A percentile compares a stretch with the other conserved stretches of the same genome.
These are phyloP conservation scores for Drosophila flavopinicola DNA, from an alignment of 2,888 invertebrate species.

Conservation along the genomic window DNA sequence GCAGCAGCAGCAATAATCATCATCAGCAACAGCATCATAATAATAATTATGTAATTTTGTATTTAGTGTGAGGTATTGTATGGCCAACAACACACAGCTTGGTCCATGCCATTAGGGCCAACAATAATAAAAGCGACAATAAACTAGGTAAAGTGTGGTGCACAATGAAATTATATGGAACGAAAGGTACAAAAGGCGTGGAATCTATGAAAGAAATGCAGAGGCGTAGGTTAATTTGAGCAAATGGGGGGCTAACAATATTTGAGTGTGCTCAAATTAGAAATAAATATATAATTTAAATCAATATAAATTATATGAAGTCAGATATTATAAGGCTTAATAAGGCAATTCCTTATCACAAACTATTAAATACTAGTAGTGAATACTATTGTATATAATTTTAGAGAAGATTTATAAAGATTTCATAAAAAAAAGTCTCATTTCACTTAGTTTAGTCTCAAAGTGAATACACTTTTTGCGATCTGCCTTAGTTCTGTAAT, in stretches of 20 bases:
- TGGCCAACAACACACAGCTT: slow-evolving; percentile 36
- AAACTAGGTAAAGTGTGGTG: slow-evolving; percentile 50
- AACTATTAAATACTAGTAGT: too few relatives aligned
- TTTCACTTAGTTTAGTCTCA: too few relatives aligned
- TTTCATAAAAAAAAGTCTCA: too few relatives aligned
- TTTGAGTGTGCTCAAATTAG: neutral
- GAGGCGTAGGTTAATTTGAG: slow-evolving; percentile 17
- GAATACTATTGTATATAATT: too few relatives aligned
- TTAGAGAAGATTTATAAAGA: too few relatives aligned
- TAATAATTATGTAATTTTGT: slow-evolving; percentile 75
- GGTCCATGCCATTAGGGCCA: slow-evolving; percentile 25
- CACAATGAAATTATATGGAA: slow-evolving; percentile 36
- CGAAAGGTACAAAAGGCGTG: slow-evolving; percentile 20
- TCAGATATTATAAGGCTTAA: too few relatives aligned
- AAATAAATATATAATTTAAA: neutral
- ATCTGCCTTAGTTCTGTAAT: too few relatives aligned
- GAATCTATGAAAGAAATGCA: slow-evolving; percentile 32
- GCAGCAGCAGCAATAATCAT: slow-evolving; percentile 19
- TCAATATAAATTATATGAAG: too few relatives aligned
- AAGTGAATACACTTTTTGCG: too few relatives aligned
- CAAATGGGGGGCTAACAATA: neutral
- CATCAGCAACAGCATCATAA: slow-evolving; percentile 16
- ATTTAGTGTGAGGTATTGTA: slow-evolving; percentile 45
- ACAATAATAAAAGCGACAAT: slow-evolving; percentile 53
- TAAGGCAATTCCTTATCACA: too few relatives aligned